phyloP scores from a whole-genome alignment of 2,113 vertebrate genomes.

The Miniopterus natalensis region DNA sequence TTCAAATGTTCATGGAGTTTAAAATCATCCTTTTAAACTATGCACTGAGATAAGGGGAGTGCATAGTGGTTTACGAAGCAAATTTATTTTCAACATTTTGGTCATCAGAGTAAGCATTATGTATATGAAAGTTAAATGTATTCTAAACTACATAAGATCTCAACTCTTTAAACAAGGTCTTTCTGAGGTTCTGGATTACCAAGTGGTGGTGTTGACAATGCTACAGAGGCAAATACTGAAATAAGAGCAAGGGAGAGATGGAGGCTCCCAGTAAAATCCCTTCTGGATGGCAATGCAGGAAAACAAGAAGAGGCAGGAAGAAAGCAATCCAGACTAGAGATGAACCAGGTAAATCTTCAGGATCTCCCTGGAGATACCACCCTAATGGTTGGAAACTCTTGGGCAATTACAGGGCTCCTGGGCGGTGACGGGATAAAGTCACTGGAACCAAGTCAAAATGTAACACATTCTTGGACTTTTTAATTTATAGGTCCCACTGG shows the following conservation, averaged over 20 bases:
- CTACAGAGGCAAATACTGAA: not conserved
- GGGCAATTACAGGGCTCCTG: not conserved
- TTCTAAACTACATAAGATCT: not conserved
- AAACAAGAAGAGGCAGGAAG: not conserved
- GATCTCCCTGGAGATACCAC: not conserved
- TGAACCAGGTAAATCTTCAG: not conserved
- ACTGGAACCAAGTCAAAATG: not conserved
- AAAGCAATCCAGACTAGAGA: not conserved
- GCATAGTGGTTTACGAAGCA: not conserved
- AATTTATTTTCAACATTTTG: not conserved
- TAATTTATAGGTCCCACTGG: constrained; percentile 37
- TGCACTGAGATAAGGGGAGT: not conserved
- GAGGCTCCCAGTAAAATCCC: not conserved
- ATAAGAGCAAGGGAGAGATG: not conserved
- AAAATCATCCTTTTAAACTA: not conserved
- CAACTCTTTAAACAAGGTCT: not conserved
- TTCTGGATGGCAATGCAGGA: not conserved
- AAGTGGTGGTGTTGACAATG: not conserved
- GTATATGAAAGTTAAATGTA: not conserved
- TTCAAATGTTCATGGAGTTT: not conserved
- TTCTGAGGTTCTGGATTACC: not conserved
- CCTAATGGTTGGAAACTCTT: not conserved
- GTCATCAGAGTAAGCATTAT: not conserved
- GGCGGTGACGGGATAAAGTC: not conserved
- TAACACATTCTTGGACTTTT: not conserved